phyloP scores from a whole-genome alignment of 2,113 vertebrate species.

The Callorhinus ursinus region DNA sequence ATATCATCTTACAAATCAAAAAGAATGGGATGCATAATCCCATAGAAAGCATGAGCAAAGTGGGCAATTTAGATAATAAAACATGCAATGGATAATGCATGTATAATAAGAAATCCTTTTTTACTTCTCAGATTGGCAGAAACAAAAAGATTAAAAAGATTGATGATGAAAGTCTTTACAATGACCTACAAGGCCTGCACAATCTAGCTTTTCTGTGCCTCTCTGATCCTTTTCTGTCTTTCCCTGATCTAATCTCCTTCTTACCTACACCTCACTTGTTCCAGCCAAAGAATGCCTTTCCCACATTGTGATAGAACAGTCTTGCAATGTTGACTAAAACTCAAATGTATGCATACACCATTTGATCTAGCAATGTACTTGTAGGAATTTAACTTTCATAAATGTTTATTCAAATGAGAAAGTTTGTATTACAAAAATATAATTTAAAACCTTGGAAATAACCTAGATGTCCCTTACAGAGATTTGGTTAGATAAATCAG shows the following conservation, averaged over 20 bases:
- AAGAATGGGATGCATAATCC: neutral
- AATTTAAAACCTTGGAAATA: neutral
- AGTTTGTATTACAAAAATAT: neutral
- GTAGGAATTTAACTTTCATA: neutral
- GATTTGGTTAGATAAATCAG: neutral
- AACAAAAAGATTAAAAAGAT: neutral
- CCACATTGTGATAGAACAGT: neutral
- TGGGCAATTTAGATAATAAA: neutral
- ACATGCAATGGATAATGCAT: neutral
- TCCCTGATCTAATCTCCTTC: neutral
- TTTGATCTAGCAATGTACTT: neutral
- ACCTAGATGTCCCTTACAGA: neutral
- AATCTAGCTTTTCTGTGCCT: neutral
- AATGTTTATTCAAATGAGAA: slow-evolving; percentile 2
- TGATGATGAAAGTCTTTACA: neutral
- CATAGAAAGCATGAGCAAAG: neutral
- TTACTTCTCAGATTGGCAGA: neutral
- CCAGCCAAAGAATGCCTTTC: neutral
- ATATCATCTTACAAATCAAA: neutral
- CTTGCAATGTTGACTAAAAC: neutral
- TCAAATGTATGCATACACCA: neutral
- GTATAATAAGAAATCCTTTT: neutral
- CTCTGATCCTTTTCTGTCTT: neutral
- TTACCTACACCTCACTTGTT: neutral
- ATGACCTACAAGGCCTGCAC: neutral